Evolutionary conservation across 2,888 invertebrate species (phyloP), one percentile per base, ranked within the genome.

Genomic region (Apamea epomidion): DNA sequence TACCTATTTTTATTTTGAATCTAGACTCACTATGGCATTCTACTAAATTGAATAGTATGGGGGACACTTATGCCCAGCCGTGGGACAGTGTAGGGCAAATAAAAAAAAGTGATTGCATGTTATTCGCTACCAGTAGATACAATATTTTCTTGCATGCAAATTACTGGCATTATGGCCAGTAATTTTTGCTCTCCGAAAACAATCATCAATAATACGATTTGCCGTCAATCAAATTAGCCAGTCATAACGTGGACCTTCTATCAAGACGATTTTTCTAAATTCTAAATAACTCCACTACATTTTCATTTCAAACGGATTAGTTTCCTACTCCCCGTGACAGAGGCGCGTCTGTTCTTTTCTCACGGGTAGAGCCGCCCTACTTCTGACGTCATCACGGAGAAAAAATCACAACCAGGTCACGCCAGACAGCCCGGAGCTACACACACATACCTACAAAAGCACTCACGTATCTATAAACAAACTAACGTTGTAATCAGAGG

Each of bases 341-440:
- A 58, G 64, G 64, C 60, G 70, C 70, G 71, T 82, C 80, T 83
- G 82, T 81, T 84, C 65, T 81, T 84, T 87, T 79, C 84, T 85
- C 82, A 81, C 81, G 78, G 77, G 45, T 51, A 67, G 64, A 69
- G 77, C 54, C 74, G 82, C 75, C 83, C 83, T 83, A 87, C 82
- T 83, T 88, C 79, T 87, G 89, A 89, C 86, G 83, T 84, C 87
- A 85, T 81, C 67, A 71, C 71, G 51, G 73, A 54, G 65, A 74
- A 81, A 82, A 84, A 81, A 73, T 71, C 87, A 78, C 80, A 90
- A 86, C 81, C 83, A 85, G 90, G 86, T 82, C 88, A 87, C 78
- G 64, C 68, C 70, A 80, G 74, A 80, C 67, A 65, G 82, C 79
- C 58, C 4, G 62, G 29, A 77, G 83, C 79, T 78, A 69, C 45